These are phyloP conservation scores for Oryzaephilus surinamensis DNA, from an alignment of 1,140 invertebrate genomes.

Conservation along the genomic window DNA sequence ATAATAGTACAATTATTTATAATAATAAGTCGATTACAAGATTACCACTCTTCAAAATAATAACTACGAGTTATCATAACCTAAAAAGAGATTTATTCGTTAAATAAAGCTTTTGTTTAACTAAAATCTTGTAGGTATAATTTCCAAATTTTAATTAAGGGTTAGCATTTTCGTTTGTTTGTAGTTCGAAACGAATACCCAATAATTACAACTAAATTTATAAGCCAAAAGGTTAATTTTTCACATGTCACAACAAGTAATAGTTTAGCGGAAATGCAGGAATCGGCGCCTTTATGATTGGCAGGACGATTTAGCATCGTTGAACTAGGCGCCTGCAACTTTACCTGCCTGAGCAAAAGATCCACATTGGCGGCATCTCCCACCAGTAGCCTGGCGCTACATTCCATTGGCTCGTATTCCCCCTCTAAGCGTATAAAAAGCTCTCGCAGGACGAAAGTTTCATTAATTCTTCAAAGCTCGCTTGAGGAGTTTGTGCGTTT, in stretches of 20 bases:
- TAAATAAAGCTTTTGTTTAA: too few species aligned
- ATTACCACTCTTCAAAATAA: too few species aligned
- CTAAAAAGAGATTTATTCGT: too few species aligned
- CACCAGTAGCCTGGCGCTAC: conserved; percentile 15
- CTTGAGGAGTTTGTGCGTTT: conserved; percentile 1
- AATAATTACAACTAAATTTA: too few species aligned
- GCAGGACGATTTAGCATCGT: conserved; percentile 12
- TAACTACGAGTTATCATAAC: too few species aligned
- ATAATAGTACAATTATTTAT: too few species aligned
- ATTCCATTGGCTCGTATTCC: conserved; percentile 18
- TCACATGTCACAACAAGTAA: neutral
- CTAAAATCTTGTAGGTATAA: too few species aligned
- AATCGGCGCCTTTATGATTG: conserved; percentile 15
- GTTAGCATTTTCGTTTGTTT: too few species aligned
- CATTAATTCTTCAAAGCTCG: neutral
- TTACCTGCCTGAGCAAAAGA: conserved; percentile 20
- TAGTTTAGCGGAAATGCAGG: conserved; percentile 7
- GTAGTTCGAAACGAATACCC: too few species aligned
- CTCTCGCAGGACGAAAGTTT: neutral
- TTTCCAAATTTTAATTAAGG: too few species aligned
- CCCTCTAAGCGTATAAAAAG: conserved; percentile 20
- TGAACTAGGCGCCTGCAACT: conserved; percentile 19
- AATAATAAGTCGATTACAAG: too few species aligned
- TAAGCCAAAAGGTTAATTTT: neutral
- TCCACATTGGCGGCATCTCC: conserved; percentile 15